phyloP scores from a whole-genome alignment of 2,888 invertebrate species.

The Drosophila neotestacea region DNA sequence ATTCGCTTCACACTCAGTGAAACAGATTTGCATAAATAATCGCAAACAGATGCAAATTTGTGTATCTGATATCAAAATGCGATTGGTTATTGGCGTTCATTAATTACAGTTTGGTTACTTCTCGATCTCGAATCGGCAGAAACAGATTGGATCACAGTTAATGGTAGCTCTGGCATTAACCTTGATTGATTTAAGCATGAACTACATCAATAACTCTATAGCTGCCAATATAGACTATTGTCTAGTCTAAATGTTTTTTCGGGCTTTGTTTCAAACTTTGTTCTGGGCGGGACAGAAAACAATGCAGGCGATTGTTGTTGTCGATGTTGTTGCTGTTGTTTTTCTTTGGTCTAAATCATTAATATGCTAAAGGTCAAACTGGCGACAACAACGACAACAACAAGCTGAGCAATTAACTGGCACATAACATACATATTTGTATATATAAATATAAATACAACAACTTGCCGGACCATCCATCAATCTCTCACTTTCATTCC shows the following conservation, averaged over 20 bases:
- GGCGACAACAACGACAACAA: slow-evolving; percentile 13
- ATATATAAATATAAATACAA: slow-evolving; percentile 25
- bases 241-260: slow-evolving; percentile 17
- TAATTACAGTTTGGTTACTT: slow-evolving; percentile 57
- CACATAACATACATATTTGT: slow-evolving; percentile 14
- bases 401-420: slow-evolving; percentile 48
- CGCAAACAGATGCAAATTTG: slow-evolving; percentile 72
- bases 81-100: slow-evolving; percentile 53
- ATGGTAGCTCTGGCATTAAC: slow-evolving; percentile 45
- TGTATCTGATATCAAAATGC: slow-evolving; percentile 8
- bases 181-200: slow-evolving; percentile 62
- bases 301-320: slow-evolving; percentile 53
- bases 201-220: slow-evolving; percentile 38
- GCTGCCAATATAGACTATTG: slow-evolving; percentile 13
- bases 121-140: not conserved
- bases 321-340: slow-evolving; percentile 11
- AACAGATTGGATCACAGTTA: slow-evolving; percentile 9
- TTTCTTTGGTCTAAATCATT: slow-evolving; percentile 52
- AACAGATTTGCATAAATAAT: slow-evolving; percentile 75
- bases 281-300: slow-evolving; percentile 57
- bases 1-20: slow-evolving; percentile 28
- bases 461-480: slow-evolving; percentile 59
- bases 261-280: slow-evolving; percentile 21
- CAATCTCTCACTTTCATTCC: slow-evolving; percentile 75
- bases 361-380: slow-evolving; percentile 60